Conservation (phyloP, 2,888 invertebrate species). For the Xylocampa areola region DNA sequence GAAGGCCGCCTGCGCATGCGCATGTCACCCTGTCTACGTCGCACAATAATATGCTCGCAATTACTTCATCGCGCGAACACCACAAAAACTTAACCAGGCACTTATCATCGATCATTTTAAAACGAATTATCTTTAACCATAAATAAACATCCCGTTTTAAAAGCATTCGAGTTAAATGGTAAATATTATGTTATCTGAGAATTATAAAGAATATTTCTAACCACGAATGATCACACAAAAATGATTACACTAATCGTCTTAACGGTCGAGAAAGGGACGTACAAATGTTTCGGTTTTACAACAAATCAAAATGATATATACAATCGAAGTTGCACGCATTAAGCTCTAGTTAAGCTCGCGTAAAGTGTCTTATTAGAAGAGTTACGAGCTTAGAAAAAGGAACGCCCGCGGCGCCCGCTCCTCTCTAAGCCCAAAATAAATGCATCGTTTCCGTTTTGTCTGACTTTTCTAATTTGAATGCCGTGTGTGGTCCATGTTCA, state of each 20-base stretch:
- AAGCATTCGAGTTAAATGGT: slow-evolving; percentile 43
- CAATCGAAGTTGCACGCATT: slow-evolving; percentile 79
- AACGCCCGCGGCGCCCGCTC: slow-evolving; percentile 82
- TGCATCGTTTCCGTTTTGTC: slow-evolving; percentile 85
- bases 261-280: slow-evolving; percentile 69
- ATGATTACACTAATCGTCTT: slow-evolving; percentile 77
- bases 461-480: slow-evolving; percentile 84
- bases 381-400: slow-evolving; percentile 83
- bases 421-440: slow-evolving; percentile 80
- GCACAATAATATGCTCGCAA: slow-evolving; percentile 56
- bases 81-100: slow-evolving; percentile 66
- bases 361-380: slow-evolving; percentile 86
- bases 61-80: slow-evolving; percentile 54
- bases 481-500: slow-evolving; percentile 84
- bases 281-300: slow-evolving; percentile 76
- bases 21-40: slow-evolving; percentile 42
- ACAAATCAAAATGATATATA: slow-evolving; percentile 86
- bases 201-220: slow-evolving; percentile 57
- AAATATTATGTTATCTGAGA: slow-evolving; percentile 51
- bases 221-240: slow-evolving; percentile 62
- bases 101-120: slow-evolving; percentile 74
- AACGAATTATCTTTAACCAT: slow-evolving; percentile 72
- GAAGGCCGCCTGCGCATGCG: slow-evolving; percentile 62
- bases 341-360: slow-evolving; percentile 82
- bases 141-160: slow-evolving; percentile 57